Percentiles rank a stretch among this genome's conserved stretches.
Conservation (phyloP, 2,113 vertebrate genomes). For the Misgurnus mizolepis region DNA sequence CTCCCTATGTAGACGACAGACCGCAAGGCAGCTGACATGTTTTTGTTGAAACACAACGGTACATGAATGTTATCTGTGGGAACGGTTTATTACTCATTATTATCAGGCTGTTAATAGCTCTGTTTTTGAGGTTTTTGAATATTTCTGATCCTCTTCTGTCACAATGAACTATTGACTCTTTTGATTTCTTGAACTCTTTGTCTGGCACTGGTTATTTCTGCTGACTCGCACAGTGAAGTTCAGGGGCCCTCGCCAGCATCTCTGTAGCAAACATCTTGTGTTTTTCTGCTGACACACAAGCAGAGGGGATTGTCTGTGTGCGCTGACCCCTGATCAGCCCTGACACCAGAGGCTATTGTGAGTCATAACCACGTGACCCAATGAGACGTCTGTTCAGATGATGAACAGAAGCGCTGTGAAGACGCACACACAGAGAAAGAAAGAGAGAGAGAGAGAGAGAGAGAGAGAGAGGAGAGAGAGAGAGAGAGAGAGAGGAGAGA, state of each 20-base stretch:
- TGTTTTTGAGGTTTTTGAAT: constrained; percentile 54
- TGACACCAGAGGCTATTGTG: constrained; percentile 60
- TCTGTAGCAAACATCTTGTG: constrained; percentile 5
- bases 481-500: not conserved
- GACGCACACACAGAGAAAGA: too few relatives aligned
- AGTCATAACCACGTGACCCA: constrained; percentile 63
- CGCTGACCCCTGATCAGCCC: constrained; percentile 66
- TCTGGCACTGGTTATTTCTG: constrained; percentile 58
- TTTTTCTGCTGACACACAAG: constrained; percentile 51
- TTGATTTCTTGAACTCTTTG: not conserved
- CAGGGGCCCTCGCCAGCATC: not conserved
- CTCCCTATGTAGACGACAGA: too few relatives aligned
- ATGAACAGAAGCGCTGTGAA: constrained; percentile 46
- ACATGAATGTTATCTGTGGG: too few relatives aligned
- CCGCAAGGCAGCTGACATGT: too few relatives aligned
- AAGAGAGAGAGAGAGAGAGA: not conserved
- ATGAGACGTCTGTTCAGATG: constrained; percentile 47
- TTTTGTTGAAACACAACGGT: too few relatives aligned
- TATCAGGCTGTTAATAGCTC: constrained; percentile 35
- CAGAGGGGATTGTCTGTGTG: constrained; percentile 38
- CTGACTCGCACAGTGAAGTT: constrained; percentile 59
- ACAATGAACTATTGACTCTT: constrained; percentile 44
- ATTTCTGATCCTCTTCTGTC: constrained; percentile 65
- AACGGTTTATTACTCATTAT: not conserved
- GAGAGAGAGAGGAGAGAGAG: not conserved